Conservation (phyloP, 2,888 invertebrate genomes). For the Junonia oenone region DNA sequence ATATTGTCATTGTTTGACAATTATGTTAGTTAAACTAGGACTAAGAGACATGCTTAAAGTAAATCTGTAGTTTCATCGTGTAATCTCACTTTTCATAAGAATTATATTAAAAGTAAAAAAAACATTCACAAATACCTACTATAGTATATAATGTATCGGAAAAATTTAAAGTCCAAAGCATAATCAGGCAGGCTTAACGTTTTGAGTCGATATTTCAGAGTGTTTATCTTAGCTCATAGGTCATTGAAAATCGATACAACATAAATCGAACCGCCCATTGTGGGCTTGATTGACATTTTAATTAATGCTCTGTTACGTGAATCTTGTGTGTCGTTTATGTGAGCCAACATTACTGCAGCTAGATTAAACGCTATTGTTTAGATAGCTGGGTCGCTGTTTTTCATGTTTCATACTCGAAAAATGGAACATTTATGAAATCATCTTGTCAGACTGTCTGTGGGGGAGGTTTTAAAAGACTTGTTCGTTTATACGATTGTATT, state of each 20-base stretch:
- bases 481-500: too few species aligned
- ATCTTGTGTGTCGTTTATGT: constrained; percentile 10
- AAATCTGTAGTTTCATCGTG: too few species aligned
- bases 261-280: constrained; percentile 21
- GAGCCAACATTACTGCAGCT: background rate
- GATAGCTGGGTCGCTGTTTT: background rate
- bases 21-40: too few species aligned
- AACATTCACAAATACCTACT: background rate
- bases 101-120: too few species aligned
- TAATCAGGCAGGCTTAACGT: background rate
- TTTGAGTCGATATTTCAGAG: background rate
- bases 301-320: constrained; percentile 24
- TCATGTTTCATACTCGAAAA: background rate
- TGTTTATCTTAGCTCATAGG: constrained; percentile 7
- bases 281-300: constrained; percentile 30
- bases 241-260: constrained; percentile 22
- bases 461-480: too few species aligned
- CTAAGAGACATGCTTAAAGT: too few species aligned
- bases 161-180: background rate
- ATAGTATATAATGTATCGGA: too few species aligned
- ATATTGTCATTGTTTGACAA: too few species aligned
- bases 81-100: too few species aligned
- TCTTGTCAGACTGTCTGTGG: too few species aligned
- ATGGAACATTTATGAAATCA: background rate
- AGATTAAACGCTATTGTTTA: background rate